phyloP scores from a whole-genome alignment of 1,140 invertebrate genomes.

The Dryas iulia region DNA sequence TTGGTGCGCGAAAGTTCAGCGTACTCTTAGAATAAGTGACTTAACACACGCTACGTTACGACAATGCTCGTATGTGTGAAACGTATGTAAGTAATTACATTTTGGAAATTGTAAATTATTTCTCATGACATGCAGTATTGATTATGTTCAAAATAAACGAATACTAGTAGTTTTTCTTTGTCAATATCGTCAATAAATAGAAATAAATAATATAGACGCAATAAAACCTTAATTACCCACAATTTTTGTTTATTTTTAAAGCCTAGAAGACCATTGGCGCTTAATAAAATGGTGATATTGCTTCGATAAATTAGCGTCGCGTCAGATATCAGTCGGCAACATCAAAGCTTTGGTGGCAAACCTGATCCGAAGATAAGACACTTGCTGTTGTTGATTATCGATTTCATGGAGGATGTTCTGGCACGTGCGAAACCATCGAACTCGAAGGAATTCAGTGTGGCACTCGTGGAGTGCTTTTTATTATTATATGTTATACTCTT shows the following conservation, averaged over 20 bases:
- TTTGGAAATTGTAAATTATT: neutral
- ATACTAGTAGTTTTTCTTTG: neutral
- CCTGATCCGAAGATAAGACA: constrained; percentile 1
- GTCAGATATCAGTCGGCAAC: constrained; percentile 10
- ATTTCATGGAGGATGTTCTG: constrained; percentile 31
- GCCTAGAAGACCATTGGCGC: constrained; percentile 2
- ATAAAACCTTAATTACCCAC: neutral
- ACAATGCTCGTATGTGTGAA: constrained; percentile 8
- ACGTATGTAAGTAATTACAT: neutral
- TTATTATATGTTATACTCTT: no score
- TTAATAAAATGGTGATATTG: constrained; percentile 1
- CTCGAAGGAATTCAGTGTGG: neutral
- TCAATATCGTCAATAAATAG: neutral
- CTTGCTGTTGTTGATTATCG: constrained; percentile 22
- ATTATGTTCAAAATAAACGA: neutral
- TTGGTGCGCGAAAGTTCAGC: constrained; percentile 54
- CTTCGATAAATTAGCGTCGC: neutral
- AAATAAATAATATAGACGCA: neutral
- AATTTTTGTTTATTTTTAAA: neutral
- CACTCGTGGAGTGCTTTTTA: neutral
- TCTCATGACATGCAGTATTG: neutral
- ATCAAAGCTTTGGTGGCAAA: constrained; percentile 16
- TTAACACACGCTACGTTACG: constrained; percentile 29
- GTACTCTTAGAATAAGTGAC: constrained; percentile 44
- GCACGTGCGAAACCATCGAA: constrained; percentile 12